Evolutionary conservation across 2,888 invertebrate species (phyloP).

Genomic region (Macaria liturata): DNA sequence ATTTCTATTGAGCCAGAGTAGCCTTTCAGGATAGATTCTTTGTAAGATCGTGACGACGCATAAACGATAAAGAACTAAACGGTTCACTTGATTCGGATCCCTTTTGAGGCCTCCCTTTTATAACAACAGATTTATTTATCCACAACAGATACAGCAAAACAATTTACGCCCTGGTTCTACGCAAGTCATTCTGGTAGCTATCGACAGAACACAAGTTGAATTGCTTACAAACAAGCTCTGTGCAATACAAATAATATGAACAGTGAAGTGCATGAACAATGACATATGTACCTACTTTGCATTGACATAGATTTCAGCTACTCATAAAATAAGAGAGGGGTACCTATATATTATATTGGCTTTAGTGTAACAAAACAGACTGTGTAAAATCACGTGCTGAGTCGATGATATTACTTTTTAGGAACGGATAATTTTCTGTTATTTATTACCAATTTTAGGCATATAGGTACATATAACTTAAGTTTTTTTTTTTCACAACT

Average conservation of each 20-base stretch:
- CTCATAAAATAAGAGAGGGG: too few species aligned
- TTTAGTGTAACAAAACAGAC: too few species aligned
- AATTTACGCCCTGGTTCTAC: conserved; percentile 26
- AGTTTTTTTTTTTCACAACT: too few species aligned
- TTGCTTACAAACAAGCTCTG: conserved; percentile 51
- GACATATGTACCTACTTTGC: too few species aligned
- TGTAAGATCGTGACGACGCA: conserved; percentile 23
- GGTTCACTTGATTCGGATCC: conserved; percentile 27
- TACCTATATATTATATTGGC: too few species aligned
- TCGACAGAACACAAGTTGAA: conserved; percentile 47
- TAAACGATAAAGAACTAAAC: conserved; percentile 23
- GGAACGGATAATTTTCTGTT: too few species aligned
- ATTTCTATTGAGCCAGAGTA: conserved; percentile 10
- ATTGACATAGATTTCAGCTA: too few species aligned
- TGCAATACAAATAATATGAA: conserved; percentile 41
- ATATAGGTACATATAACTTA: too few species aligned
- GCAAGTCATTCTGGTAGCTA: conserved; percentile 33
- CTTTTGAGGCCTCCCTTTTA: conserved; percentile 22
- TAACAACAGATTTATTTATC: conserved; percentile 26
- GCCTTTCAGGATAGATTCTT: conserved; percentile 16
- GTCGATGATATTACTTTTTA: too few species aligned
- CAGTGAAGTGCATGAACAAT: too few species aligned
- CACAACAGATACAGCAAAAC: conserved; percentile 28
- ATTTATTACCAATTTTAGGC: too few species aligned
- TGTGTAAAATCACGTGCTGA: too few species aligned